Evolutionary conservation across 2,113 vertebrate genomes (phyloP).

Genomic region (Ageneiosus marmoratus): DNA sequence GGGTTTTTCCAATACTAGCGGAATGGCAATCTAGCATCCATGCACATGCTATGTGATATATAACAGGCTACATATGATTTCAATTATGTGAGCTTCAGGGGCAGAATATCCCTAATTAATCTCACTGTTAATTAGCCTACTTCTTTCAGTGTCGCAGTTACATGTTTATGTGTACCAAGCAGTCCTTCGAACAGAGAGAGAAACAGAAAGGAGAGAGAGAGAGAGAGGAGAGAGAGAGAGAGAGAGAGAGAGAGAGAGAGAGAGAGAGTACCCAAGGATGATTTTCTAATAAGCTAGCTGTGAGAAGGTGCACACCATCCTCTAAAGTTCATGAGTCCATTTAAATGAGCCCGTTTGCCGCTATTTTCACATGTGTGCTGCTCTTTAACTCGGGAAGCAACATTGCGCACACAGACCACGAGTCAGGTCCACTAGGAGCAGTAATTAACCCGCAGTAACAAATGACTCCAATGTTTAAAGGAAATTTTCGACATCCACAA

Average conservation of each 20-base stretch:
- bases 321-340: background rate
- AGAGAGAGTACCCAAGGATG: background rate
- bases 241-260: background rate
- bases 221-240: background rate
- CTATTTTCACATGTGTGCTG: background rate
- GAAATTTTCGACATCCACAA: background rate
- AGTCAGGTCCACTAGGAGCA: background rate
- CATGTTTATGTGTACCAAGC: slow-evolving; percentile 2
- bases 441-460: background rate
- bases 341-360: background rate
- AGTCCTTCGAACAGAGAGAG: background rate
- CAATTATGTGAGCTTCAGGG: background rate
- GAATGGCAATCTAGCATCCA: background rate
- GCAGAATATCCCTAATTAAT: slow-evolving; percentile 18
- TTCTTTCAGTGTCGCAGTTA: background rate
- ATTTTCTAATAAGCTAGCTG: background rate
- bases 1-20: background rate
- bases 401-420: slow-evolving; percentile 5
- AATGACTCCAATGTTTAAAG: background rate
- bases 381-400: slow-evolving; percentile 1
- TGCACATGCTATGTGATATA: background rate
- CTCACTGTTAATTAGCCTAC: slow-evolving; percentile 18
- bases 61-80: background rate
- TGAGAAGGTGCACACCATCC: background rate
- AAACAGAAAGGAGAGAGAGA: background rate